Evolutionary conservation across 2,113 vertebrate genomes (phyloP), one percentile per base, ranked within the genome.

Genomic region (Vulpes vulpes): DNA sequence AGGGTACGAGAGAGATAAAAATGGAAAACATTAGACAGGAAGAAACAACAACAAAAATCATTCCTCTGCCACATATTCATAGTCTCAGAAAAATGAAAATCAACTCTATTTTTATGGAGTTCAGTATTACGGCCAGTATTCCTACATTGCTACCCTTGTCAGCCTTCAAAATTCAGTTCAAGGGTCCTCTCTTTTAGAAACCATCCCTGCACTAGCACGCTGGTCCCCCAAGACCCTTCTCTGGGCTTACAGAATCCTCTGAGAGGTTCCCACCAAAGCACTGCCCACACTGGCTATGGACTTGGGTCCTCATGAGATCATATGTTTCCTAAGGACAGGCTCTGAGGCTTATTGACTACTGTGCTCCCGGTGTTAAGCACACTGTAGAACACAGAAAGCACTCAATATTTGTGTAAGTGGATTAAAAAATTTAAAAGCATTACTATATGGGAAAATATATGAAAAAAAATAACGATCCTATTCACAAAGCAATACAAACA

Each of bases 51-150:
- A 86, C 25, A 53, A 76, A 91, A 74, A 74, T 38, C 64, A 79
- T 79, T 93, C 59, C 35, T 60, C 16, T 12, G 51, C 51, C 38
- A 62, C 1, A 25, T 35, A 74, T 11, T 59, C 8, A 11, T 17
- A 83, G 27, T 59, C 82, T 73, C 83, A 73, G 60, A 94, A 92
- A 94, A 94, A 65, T n/a, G 43, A 78, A 60, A 87, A 69, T 8
- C 53, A 25, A 57, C 27, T 23, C 17, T 55, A 3, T 30, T 74
- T 74, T 82, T 43, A 53, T 15, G 76, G 38, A 87, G 20, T 43
- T 79, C 35, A 91, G 64, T 1, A 14, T 4, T 32, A 23, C 19
- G 35, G 67, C 30, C 43, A 38, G 22, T 27, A 8, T 8, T 1
- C 49, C 57, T n/a, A 4, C 2, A 22, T 0, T 15, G 20, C 87